Evolutionary conservation across 2,797 vertebrate species (phyloP).

Genomic region (Phalanger gymnotis): DNA sequence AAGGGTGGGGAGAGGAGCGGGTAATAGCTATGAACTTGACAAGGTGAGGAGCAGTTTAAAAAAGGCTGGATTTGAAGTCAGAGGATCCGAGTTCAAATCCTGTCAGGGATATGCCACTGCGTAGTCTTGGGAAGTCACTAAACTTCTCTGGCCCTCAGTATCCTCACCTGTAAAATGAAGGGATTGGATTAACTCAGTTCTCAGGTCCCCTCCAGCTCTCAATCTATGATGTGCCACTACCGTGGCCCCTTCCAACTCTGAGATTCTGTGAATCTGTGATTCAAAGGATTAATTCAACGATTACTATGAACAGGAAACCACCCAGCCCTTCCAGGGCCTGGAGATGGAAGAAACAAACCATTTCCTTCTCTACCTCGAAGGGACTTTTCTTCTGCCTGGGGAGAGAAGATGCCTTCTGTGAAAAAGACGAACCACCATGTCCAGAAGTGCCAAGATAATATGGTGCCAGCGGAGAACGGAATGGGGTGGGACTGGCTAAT

Average conservation of each 20-base stretch:
- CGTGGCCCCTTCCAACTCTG: background rate
- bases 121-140: background rate
- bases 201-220: background rate
- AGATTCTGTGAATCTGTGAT: background rate
- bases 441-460: background rate
- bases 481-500: background rate
- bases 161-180: background rate
- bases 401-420: background rate
- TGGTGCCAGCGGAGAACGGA: fast-evolving
- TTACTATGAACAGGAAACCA: background rate
- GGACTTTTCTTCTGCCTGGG: background rate
- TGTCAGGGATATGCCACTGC: too few relatives aligned
- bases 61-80: background rate
- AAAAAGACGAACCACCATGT: too few relatives aligned
- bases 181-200: background rate
- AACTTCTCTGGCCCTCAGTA: background rate
- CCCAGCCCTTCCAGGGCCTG: background rate
- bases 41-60: background rate
- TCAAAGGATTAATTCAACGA: background rate
- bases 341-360: background rate
- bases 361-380: background rate
- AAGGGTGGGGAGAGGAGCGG: background rate
- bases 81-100: background rate
- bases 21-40: background rate
- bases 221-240: background rate